phyloP scores from a whole-genome alignment of 2,888 invertebrate genomes.

The Phoronis australis region DNA sequence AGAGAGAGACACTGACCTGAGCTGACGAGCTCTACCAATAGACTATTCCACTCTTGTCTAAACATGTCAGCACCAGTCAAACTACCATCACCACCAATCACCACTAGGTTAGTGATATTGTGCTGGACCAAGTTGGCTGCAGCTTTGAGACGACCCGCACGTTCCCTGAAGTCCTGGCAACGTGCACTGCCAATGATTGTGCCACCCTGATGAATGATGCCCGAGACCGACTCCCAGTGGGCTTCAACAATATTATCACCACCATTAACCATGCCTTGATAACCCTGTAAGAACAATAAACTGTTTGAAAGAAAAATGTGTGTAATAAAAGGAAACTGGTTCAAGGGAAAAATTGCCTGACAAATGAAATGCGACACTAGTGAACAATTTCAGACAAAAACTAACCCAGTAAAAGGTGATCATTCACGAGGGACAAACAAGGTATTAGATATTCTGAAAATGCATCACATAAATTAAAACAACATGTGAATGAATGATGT shows the following conservation, averaged over 20 bases:
- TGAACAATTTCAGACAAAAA: too few relatives aligned
- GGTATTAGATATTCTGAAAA: too few relatives aligned
- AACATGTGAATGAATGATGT: too few relatives aligned
- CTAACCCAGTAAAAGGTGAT: too few relatives aligned
- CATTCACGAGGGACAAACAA: too few relatives aligned
- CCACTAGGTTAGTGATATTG: conserved; percentile 87
- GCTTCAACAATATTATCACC: conserved; percentile 92
- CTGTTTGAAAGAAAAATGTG: too few relatives aligned
- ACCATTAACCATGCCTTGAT: conserved; percentile 95
- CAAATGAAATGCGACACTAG: too few relatives aligned
- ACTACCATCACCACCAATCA: conserved; percentile 98
- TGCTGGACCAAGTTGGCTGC: conserved; percentile 81
- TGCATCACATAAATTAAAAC: too few relatives aligned
- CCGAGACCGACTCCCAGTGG: conserved; percentile 93
- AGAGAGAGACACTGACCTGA: conserved; percentile 49
- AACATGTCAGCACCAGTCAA: conserved; percentile 91
- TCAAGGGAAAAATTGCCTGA: too few relatives aligned
- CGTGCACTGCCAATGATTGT: conserved; percentile 98
- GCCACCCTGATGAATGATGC: conserved; percentile 95
- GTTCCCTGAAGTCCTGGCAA: conserved; percentile 84
- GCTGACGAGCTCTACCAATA: conserved; percentile 76
- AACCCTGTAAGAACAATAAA: conserved; percentile 56
- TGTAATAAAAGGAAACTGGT: too few relatives aligned
- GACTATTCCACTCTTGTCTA: conserved; percentile 83
- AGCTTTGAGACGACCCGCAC: conserved; percentile 84